phyloP scores from a whole-genome alignment of 2,113 vertebrate genomes.

The Hypomesus transpacificus region DNA sequence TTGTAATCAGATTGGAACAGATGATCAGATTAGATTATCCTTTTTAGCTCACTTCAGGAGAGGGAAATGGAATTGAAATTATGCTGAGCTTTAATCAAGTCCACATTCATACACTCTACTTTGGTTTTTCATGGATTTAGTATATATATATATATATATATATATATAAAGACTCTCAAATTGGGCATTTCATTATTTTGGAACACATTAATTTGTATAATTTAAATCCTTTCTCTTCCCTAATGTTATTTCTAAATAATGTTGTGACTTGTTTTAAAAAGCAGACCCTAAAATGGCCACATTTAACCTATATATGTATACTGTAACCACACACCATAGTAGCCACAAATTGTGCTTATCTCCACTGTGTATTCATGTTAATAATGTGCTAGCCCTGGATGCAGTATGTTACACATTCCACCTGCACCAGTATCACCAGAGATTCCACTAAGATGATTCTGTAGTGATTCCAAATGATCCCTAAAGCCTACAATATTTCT shows the following conservation, averaged over 20 bases:
- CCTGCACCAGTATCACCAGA: conserved; percentile 13
- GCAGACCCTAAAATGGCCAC: too few relatives aligned
- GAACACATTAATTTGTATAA: too few relatives aligned
- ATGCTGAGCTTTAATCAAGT: background rate
- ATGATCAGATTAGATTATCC: conserved; percentile 4
- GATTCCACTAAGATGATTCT: conserved; percentile 35
- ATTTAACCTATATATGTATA: too few relatives aligned
- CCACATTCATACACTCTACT: background rate
- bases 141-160: too few relatives aligned
- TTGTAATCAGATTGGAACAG: background rate
- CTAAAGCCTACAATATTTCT: conserved; percentile 43
- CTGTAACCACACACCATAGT: too few relatives aligned
- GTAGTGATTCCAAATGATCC: conserved; percentile 43
- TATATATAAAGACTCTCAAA: too few relatives aligned
- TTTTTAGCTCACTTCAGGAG: background rate
- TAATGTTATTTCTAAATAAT: too few relatives aligned
- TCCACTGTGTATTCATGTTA: too few relatives aligned
- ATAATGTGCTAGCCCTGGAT: background rate
- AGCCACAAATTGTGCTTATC: too few relatives aligned
- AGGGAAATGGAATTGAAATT: background rate
- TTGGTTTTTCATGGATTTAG: background rate
- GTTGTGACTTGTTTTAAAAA: too few relatives aligned
- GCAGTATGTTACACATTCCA: conserved; percentile 4
- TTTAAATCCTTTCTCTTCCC: too few relatives aligned
- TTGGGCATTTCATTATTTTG: too few relatives aligned